phyloP scores from a whole-genome alignment of 2,888 invertebrate species.

The Drosophila mettleri region DNA sequence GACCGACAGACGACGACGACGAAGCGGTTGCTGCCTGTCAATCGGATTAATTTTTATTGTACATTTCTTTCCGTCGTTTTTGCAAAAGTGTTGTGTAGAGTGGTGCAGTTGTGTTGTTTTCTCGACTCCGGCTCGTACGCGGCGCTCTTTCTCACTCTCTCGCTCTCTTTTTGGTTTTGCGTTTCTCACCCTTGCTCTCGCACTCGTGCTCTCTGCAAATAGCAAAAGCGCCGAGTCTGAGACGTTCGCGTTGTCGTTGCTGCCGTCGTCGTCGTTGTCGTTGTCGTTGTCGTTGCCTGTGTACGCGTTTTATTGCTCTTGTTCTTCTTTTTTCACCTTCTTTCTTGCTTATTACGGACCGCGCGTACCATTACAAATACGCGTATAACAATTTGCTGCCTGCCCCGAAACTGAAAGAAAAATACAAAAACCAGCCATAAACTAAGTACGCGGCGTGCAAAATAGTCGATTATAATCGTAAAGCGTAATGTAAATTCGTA shows the following conservation, averaged over 20 bases:
- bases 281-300: slow-evolving; percentile 54
- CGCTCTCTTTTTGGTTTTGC: slow-evolving; percentile 27
- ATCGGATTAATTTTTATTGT: slow-evolving; percentile 76
- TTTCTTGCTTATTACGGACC: slow-evolving; percentile 69
- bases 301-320: slow-evolving; percentile 60
- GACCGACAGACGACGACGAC: slow-evolving; percentile 59
- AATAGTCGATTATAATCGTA: slow-evolving; percentile 55
- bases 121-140: slow-evolving; percentile 28
- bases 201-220: slow-evolving; percentile 51
- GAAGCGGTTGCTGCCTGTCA: slow-evolving; percentile 66
- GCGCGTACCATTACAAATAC: slow-evolving; percentile 76
- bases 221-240: slow-evolving; percentile 55
- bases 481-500: slow-evolving; percentile 32
- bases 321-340: slow-evolving; percentile 76
- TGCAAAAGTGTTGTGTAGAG: slow-evolving; percentile 61
- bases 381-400: slow-evolving; percentile 73
- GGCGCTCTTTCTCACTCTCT: slow-evolving; percentile 23
- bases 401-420: slow-evolving; percentile 53
- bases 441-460: slow-evolving; percentile 65
- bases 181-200: slow-evolving; percentile 40
- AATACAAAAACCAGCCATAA: slow-evolving; percentile 60
- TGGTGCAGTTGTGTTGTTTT: slow-evolving; percentile 48
- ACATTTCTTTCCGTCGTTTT: slow-evolving; percentile 64
- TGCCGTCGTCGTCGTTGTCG: slow-evolving; percentile 36
- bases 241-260: slow-evolving; percentile 49